phyloP scores from a whole-genome alignment of 1,140 invertebrate species.

The Hyposmocoma kahamanoa region DNA sequence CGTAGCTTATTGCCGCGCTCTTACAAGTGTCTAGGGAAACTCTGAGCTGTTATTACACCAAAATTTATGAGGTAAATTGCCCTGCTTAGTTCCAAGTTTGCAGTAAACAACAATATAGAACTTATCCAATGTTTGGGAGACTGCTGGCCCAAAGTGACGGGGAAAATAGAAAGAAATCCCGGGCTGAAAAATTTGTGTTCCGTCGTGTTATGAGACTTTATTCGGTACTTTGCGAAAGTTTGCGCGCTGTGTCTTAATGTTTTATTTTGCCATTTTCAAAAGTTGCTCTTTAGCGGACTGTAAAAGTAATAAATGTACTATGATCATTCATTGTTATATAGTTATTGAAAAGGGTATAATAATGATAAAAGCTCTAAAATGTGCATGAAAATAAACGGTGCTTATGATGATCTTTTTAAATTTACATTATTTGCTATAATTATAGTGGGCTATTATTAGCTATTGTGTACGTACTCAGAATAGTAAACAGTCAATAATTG shows the following conservation, averaged over 20 bases:
- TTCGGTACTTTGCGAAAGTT: slow-evolving; percentile 20
- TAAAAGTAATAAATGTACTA: slow-evolving; percentile 1
- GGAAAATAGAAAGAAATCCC: slow-evolving; percentile 48
- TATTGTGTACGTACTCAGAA: too few species aligned
- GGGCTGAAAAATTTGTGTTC: slow-evolving; percentile 43
- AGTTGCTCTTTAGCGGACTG: not conserved
- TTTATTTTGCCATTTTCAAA: not conserved
- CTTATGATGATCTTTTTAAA: too few species aligned
- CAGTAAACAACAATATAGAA: slow-evolving; percentile 66
- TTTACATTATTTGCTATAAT: too few species aligned
- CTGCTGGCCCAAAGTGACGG: slow-evolving; percentile 41
- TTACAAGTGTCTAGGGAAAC: slow-evolving; percentile 66
- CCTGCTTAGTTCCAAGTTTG: slow-evolving; percentile 54
- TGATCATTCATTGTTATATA: not conserved
- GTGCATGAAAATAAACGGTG: too few species aligned
- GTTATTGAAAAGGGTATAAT: not conserved
- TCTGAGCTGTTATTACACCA: slow-evolving; percentile 64
- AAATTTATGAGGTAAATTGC: slow-evolving; percentile 66
- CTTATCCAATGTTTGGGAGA: slow-evolving; percentile 46
- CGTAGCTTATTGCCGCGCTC: slow-evolving; percentile 47
- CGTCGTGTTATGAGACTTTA: slow-evolving; percentile 34
- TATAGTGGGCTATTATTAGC: too few species aligned
- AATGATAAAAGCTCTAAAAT: too few species aligned
- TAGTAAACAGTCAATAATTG: too few species aligned
- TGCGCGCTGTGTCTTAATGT: slow-evolving; percentile 3